phyloP scores from a whole-genome alignment of 2,888 invertebrate species.

The Lasioglossum villosulum region DNA sequence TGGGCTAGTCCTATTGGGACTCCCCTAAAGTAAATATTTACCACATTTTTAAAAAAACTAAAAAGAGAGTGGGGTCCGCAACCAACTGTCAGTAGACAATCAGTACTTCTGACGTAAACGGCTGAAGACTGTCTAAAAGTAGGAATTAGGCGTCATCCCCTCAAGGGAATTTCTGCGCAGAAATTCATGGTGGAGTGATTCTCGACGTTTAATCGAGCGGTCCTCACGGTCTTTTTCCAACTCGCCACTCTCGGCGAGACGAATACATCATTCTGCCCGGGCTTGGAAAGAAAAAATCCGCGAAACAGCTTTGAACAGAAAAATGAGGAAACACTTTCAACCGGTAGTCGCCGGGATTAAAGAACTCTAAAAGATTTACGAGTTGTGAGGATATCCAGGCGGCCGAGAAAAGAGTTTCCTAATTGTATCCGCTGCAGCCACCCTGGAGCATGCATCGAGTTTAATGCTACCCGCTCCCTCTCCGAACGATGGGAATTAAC shows the following conservation, averaged over 20 bases:
- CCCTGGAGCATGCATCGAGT: constrained; percentile 8
- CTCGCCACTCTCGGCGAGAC: neutral
- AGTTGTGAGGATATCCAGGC: constrained; percentile 57
- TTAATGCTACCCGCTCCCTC: neutral
- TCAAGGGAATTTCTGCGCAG: neutral
- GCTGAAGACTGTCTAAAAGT: no score
- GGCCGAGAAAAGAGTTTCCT: constrained; percentile 53
- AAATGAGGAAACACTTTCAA: constrained; percentile 26
- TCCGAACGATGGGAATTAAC: neutral
- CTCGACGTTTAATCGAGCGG: constrained; percentile 24
- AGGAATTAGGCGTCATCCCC: neutral
- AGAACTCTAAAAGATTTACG: constrained; percentile 71
- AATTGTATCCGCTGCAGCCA: constrained; percentile 59
- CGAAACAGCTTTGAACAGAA: constrained; percentile 35
- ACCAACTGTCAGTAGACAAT: no score
- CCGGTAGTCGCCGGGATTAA: constrained; percentile 58
- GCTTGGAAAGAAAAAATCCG: no score
- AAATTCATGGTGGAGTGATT: neutral
- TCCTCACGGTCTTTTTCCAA: neutral
- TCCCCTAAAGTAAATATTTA: no score
- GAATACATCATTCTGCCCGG: neutral
- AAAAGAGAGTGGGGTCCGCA: no score
- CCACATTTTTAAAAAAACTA: no score
- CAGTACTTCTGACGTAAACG: no score
- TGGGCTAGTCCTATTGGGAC: no score